These are phyloP conservation scores for Drosophila saltans DNA, from an alignment of 1,140 invertebrate genomes.

Conservation along the genomic window DNA sequence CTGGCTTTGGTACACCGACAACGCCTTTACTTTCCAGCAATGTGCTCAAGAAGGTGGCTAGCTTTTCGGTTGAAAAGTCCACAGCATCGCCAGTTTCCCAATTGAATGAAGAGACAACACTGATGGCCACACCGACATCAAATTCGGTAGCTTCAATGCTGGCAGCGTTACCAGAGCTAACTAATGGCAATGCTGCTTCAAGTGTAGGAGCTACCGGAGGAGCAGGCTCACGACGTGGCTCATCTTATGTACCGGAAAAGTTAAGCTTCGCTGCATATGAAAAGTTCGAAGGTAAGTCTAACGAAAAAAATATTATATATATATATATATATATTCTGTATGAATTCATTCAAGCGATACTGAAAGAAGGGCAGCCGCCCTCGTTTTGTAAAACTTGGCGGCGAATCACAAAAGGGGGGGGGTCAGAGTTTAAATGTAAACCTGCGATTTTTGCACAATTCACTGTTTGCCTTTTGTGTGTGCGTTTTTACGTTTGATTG, in stretches of 20 bases:
- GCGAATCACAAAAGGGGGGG: background rate
- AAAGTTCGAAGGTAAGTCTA: conserved; percentile 93
- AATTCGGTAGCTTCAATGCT: conserved; percentile 22
- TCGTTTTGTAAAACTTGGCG: background rate
- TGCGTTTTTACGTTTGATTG: conserved; percentile 72
- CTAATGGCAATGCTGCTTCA: conserved; percentile 7
- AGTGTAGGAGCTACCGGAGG: conserved; percentile 30
- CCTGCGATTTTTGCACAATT: conserved; percentile 51
- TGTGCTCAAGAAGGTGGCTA: conserved; percentile 92
- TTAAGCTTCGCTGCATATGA: conserved; percentile 92
- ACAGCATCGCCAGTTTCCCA: conserved; percentile 36
- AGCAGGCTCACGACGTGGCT: conserved; percentile 83
- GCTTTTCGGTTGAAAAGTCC: conserved; percentile 88
- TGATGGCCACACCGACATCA: conserved; percentile 45
- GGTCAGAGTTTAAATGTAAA: conserved; percentile 39
- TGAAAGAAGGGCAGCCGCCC: conserved; percentile 27
- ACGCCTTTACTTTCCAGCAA: conserved; percentile 83
- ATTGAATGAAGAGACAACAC: conserved; percentile 51
- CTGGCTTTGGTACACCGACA: conserved; percentile 84
- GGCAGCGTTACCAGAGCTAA: conserved; percentile 48
- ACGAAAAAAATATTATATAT: conserved; percentile 30
- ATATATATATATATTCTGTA: conserved; percentile 10
- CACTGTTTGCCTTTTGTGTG: conserved; percentile 57
- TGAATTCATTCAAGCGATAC: conserved; percentile 47
- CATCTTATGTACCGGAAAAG: conserved; percentile 92